A percentile compares a stretch with the other conserved stretches of the same genome.
These are phyloP conservation scores for Oligia strigilis DNA, from an alignment of 2,888 invertebrate genomes.

Conservation along the genomic window DNA sequence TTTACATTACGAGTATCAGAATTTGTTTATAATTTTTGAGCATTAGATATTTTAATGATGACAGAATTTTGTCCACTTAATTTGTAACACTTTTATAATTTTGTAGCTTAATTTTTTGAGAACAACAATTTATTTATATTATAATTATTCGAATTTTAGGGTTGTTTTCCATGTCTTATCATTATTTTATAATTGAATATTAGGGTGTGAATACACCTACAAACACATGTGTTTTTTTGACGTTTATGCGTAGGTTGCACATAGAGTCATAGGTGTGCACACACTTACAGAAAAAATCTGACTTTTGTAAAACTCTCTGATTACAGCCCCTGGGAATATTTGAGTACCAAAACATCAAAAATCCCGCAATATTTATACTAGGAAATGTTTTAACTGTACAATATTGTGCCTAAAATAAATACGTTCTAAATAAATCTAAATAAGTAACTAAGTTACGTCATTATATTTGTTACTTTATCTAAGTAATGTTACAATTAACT, in stretches of 20 bases:
- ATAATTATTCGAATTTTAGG: conserved; percentile 41
- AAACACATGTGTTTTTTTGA: not conserved
- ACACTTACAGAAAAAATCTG: conserved; percentile 34
- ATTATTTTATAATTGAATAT: conserved; percentile 29
- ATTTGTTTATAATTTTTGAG: conserved; percentile 55
- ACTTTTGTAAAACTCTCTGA: conserved; percentile 29
- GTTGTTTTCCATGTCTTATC: conserved; percentile 38
- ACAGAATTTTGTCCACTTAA: conserved; percentile 50
- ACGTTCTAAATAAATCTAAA: conserved; percentile 57
- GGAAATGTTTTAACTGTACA: conserved; percentile 63
- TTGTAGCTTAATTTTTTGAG: conserved; percentile 46
- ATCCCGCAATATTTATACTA: conserved; percentile 29
- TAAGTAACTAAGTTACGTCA: conserved; percentile 69
- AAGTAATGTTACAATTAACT: conserved; percentile 66
- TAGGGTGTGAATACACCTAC: conserved; percentile 22
- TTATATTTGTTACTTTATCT: conserved; percentile 67
- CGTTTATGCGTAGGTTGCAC: not conserved
- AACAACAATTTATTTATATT: conserved; percentile 54
- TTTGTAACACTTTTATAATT: conserved; percentile 40
- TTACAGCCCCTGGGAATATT: conserved; percentile 16
- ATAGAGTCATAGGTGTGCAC: conserved; percentile 16
- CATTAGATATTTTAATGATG: conserved; percentile 57
- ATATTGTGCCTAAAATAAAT: conserved; percentile 60
- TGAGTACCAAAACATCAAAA: conserved; percentile 27
- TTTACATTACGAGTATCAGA: conserved; percentile 54